Base-by-base conservation (phyloP, 2,888 invertebrate genomes). In the Acanthoscelides obtectus region DNA sequence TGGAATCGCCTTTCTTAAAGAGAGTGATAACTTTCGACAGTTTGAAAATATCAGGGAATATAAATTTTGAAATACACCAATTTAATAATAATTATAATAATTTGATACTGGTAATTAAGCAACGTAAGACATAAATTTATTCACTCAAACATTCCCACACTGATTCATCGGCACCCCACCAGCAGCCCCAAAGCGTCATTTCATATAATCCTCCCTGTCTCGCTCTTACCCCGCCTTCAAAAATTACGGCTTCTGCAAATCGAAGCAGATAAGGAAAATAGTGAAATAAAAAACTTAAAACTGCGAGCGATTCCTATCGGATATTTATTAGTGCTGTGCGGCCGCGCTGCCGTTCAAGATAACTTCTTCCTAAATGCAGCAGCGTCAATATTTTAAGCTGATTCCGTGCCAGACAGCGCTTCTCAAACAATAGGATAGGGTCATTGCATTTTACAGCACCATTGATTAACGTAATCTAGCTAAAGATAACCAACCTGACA, bases 271-370 rank as follows among this genome's bases (percentile, higher is more conserved):
- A 79, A 77, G 74, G 75, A 74, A 79, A 79, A 76, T 79, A 79
- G 76, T 77, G 77, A 80, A 81, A 81, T 80, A 80, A 80, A 79
- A 81, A 80, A 78, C 74, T 76, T 80, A 78, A 80, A 82, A 22
- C 22, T 22, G 67, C 22, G n/a, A 80, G 79, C 78, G 83, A 84
- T 84, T 80, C 78, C 75, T 83, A 82, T 83, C 82, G 75, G 73
- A 80, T 83, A 84, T 84, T 84, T 85, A 85, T 85, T 84, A 84
- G 83, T 76, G 78, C 82, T 82, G 83, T 84, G 84, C 82, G 79
- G 80, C 80, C 78, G 73, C 75, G 77, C 3, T 8, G 8, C 25
- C 45, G 45, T 17, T 45, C 45, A 66, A 83, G 84, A 84, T 84
- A 84, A 84, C 81, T 81, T 80, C 81, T 81, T 80, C 79, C 81